Conservation (phyloP, 2,797 vertebrate genomes). For the Acanthiza pusilla region DNA sequence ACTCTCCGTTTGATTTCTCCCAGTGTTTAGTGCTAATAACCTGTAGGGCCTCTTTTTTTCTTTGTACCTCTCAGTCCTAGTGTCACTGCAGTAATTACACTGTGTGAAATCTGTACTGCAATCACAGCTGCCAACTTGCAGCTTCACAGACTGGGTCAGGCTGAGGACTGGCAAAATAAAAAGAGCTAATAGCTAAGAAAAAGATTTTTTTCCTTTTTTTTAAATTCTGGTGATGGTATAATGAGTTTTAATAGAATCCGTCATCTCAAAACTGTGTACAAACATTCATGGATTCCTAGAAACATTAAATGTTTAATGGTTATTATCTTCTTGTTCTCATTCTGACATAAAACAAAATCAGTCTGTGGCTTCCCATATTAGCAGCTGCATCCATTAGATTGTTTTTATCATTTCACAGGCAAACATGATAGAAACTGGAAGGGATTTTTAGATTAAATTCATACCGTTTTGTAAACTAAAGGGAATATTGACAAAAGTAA, state of each 20-base stretch:
- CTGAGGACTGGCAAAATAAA: conserved; percentile 69
- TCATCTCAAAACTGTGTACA: conserved; percentile 68
- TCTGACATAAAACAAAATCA: conserved; percentile 28
- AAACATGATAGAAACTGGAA: not conserved
- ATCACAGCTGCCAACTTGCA: conserved; percentile 95
- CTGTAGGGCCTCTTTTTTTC: conserved; percentile 87
- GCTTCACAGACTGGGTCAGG: conserved; percentile 86
- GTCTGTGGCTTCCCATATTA: not conserved
- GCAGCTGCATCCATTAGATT: not conserved
- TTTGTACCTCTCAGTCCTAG: conserved; percentile 87
- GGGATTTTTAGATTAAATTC: not conserved
- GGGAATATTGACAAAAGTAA: not conserved
- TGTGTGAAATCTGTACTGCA: conserved; percentile 95
- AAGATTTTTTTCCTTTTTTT: conserved; percentile 11
- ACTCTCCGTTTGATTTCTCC: conserved; percentile 94
- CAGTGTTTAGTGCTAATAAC: conserved; percentile 99
- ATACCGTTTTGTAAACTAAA: not conserved
- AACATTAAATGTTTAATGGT: not conserved
- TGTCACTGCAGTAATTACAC: conserved; percentile 96
- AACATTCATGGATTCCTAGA: conserved; percentile 61
- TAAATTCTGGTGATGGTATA: conserved; percentile 40
- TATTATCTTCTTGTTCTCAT: conserved; percentile 1
- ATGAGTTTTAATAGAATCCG: conserved; percentile 70
- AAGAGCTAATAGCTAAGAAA: conserved; percentile 69
- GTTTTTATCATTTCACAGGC: not conserved